Percentiles rank a stretch among this genome's conserved stretches.
These are phyloP conservation scores for Calcarius lapponicus DNA, from an alignment of 2,797 vertebrate species.

Conservation along the genomic window DNA sequence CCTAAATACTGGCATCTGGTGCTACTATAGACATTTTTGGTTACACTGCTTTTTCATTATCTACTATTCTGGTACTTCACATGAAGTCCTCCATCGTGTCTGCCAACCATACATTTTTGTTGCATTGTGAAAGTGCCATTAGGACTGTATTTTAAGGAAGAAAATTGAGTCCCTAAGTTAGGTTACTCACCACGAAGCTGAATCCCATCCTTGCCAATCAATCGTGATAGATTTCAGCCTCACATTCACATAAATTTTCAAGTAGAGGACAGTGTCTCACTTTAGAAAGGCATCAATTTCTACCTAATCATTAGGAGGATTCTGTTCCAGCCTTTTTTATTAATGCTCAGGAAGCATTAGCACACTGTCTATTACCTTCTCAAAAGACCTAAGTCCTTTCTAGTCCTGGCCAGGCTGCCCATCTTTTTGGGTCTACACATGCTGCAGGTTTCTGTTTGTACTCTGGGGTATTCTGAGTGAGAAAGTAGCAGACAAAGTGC, in stretches of 20 bases:
- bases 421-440: neutral
- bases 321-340: neutral
- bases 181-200: neutral
- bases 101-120: neutral
- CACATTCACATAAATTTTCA: neutral
- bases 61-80: neutral
- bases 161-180: neutral
- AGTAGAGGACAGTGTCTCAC: neutral
- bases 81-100: neutral
- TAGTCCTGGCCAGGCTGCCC: neutral
- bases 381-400: fast-evolving
- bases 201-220: neutral
- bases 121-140: neutral
- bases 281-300: neutral
- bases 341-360: neutral
- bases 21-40: neutral
- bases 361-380: neutral
- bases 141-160: neutral
- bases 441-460: neutral
- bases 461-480: neutral
- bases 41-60: neutral
- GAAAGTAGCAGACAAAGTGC: neutral
- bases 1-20: neutral
- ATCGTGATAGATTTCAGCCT: neutral
- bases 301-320: neutral